Evolutionary conservation across 2,797 vertebrate species (phyloP), one percentile per base, ranked within the genome.

Genomic region (Schizopygopsis malacanthus): DNA sequence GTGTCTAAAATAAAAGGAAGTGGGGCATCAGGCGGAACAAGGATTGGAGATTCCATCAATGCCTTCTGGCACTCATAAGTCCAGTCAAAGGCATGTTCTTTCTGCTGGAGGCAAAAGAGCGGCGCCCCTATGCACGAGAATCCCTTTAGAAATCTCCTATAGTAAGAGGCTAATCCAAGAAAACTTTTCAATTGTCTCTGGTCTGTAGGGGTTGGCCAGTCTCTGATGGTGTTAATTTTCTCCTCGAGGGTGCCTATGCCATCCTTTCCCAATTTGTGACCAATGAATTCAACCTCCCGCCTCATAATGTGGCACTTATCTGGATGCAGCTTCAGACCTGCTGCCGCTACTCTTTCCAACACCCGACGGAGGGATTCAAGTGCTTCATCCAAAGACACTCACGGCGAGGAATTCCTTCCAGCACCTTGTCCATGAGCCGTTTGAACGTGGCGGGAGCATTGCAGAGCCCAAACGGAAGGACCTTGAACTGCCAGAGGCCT

Each of bases 141-240:
- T 7, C 56, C 61, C 12, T 9, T 77, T 33, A 69, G 61, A 78
- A 54, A 69, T 28, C 25, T 77, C 6, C 28, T 59, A 43, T 41
- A 77, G 25, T 69, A 67, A 3, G 73, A 77, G 39, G 33, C 33
- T 33, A 33, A 33, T 33, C 33, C 33, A 2, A 77, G 41, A 33
- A 83, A 83, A 20, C 71, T 67, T 22, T 83, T 76, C 39, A 56
- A 2, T 67, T 71, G 47, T 16, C 20, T 77, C 10, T 71, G 52
- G 76, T 78, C 33, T 18, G 20, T 59, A 59, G 54, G 8, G 20
- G 20, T 59, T 59, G 54, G 3, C 9, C 50, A 77, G 15, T 50
- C 75, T 52, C 25, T 77, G 1, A 77, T 77, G n/a, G 75, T 33
- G 1, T 54, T 13, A 56, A 77, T 77, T 54, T 77, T 56, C 2